Conservation (phyloP, 2,113 vertebrate genomes). For the Colinus virginianus region DNA sequence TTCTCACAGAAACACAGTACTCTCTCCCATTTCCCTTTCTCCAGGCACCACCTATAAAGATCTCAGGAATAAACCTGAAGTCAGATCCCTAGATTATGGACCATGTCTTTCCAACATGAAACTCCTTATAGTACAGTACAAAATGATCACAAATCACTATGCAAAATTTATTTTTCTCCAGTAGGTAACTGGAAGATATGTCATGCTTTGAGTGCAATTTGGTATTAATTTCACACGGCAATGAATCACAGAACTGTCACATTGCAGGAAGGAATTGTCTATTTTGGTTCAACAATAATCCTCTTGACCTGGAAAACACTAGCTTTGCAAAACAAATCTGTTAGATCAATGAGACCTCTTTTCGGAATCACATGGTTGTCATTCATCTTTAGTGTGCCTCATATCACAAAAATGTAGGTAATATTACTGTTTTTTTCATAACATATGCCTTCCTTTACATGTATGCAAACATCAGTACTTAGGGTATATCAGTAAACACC, state of each 20-base stretch:
- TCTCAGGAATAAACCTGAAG: neutral
- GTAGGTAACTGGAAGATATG: neutral
- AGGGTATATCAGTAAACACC: neutral
- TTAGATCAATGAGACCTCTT: neutral
- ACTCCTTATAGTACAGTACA: neutral
- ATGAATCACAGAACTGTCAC: constrained; percentile 7
- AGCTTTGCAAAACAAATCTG: neutral
- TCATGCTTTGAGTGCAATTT: constrained; percentile 15
- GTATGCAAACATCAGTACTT: neutral
- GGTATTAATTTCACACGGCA: constrained; percentile 30
- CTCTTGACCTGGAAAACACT: neutral
- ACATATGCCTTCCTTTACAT: neutral
- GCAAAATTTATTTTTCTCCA: neutral
- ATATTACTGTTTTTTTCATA: neutral
- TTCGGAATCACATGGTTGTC: neutral
- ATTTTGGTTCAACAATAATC: constrained; percentile 9
- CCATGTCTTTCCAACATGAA: neutral
- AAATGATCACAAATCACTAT: neutral
- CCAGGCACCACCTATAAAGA: neutral
- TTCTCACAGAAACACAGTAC: neutral
- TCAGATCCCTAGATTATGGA: neutral
- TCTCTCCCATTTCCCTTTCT: neutral
- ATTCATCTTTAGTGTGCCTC: neutral
- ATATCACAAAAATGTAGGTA: neutral
- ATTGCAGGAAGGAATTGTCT: neutral